These are phyloP conservation scores for Ceyx melanurus DNA, from an alignment of 2,113 vertebrate species.

Conservation along the genomic window DNA sequence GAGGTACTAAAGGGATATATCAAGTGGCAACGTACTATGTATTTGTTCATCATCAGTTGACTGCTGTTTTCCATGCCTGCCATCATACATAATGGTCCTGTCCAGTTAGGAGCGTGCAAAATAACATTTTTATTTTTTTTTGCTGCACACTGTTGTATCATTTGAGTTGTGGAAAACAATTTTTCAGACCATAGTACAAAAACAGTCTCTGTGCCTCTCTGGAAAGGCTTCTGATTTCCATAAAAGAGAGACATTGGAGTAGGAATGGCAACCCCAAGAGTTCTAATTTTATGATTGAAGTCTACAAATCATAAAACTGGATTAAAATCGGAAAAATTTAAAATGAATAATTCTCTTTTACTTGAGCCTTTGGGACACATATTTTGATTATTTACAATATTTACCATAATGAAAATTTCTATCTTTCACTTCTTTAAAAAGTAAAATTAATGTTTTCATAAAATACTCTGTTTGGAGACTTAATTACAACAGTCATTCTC, in stretches of 20 bases:
- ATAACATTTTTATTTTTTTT: not conserved
- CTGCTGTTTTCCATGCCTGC: not conserved
- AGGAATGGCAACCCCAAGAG: not conserved
- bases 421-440: not conserved
- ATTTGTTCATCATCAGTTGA: not conserved
- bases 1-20: not conserved
- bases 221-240: not conserved
- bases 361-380: not conserved
- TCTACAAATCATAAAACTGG: not conserved
- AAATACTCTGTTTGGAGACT: not conserved
- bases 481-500: not conserved
- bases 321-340: not conserved
- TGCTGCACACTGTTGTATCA: not conserved
- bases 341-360: not conserved
- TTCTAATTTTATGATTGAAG: not conserved
- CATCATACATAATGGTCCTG: not conserved
- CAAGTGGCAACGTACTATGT: accelerated
- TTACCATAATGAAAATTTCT: not conserved
- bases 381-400: not conserved
- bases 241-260: not conserved
- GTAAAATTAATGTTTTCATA: not conserved
- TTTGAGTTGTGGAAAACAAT: not conserved
- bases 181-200: not conserved
- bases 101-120: not conserved
- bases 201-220: not conserved